Evolutionary conservation across 2,113 vertebrate genomes (phyloP), one percentile per base, ranked within the genome.

Genomic region (Antechinus flavipes): DNA sequence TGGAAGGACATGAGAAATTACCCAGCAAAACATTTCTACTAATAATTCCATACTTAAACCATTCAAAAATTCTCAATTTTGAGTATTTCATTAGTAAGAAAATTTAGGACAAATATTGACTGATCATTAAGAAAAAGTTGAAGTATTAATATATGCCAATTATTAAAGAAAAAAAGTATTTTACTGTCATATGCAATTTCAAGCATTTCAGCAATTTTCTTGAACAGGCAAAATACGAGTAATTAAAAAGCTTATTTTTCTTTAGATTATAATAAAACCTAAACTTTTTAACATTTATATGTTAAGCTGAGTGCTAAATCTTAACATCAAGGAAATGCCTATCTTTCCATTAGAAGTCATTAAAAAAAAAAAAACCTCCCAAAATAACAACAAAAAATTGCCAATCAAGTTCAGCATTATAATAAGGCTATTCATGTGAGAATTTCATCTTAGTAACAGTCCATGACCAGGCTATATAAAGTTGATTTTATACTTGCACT

Each of bases 201-300:
- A 96, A 94, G 52, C 94, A 53, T 92, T 90, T 92, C 47, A 93
- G 93, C 46, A 91, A 54, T 95, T 94, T 89, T 93, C 90, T 96
- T 22, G 5, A 8, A 11, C 2, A 92, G 47, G 46, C 19, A 93
- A 95, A 91, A 90, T 16, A 84, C 68, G 6, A 84, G 16, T 23
- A 84, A 91, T 53, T 11, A 49, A 95, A 93, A 90, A 46, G 0
- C 35, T 35, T 50, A 30, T 24, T 19, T 91, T 92, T 47, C 58
- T 91, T 54, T 84, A 93, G 30, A 4, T 91, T 54, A 54, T 26
- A 42, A 55, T 12, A 84, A 6, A 54, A 22, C 22, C 90, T 93
- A 89, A 35, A 47, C 35, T 84, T 42, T 23, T 58, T 49, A 49
- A 49, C 49, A 49, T 49, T 49, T 27, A 58, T 42, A 1, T 84